phyloP scores from a whole-genome alignment of 2,888 invertebrate genomes.

The Cephus pygmeus region DNA sequence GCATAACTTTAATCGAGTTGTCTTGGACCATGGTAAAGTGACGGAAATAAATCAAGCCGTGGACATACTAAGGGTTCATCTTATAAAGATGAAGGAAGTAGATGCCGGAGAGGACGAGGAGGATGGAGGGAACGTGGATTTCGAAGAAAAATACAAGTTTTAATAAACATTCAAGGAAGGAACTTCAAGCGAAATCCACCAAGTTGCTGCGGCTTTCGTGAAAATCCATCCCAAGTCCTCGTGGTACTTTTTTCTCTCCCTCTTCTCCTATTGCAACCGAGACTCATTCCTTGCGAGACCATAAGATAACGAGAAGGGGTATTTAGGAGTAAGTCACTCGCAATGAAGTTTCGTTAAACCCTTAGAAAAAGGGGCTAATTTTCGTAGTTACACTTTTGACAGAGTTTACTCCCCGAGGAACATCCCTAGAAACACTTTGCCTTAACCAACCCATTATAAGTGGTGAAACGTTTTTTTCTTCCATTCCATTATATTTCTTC shows the following conservation, averaged over 20 bases:
- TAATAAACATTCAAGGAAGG: constrained; percentile 5
- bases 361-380: not conserved
- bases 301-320: not conserved
- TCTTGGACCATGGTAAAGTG: constrained; percentile 29
- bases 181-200: not conserved
- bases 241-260: not conserved
- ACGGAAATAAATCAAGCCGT: constrained; percentile 20
- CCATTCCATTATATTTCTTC: not conserved
- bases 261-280: not conserved
- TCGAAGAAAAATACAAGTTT: constrained; percentile 7
- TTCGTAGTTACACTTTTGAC: not conserved
- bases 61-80: constrained; percentile 11
- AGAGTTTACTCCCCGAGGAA: not conserved
- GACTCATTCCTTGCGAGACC: not conserved
- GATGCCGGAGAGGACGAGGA: not conserved
- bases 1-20: constrained; percentile 56
- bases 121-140: not conserved
- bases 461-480: not conserved
- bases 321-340: not conserved
- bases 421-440: not conserved
- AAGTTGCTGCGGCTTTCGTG: not conserved
- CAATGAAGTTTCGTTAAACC: not conserved
- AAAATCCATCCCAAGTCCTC: not conserved
- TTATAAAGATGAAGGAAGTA: not conserved
- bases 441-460: not conserved